A percentile compares a stretch with the other conserved stretches of the same genome.
phyloP scores from a whole-genome alignment of 2,888 invertebrate genomes.

The Plebejus argus region DNA sequence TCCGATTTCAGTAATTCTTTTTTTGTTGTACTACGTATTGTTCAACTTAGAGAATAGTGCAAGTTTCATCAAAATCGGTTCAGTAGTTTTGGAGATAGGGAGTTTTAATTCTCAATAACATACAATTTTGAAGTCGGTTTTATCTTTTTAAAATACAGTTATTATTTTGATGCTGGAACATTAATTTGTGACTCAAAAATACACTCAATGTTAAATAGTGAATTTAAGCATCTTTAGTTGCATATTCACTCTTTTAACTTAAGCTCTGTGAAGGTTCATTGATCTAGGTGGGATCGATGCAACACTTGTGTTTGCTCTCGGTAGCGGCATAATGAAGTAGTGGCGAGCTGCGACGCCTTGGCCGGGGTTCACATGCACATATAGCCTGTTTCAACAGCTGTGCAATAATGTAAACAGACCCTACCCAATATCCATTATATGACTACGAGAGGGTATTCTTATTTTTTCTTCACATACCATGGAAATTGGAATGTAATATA shows the following conservation, averaged over 20 bases:
- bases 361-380: not conserved
- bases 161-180: not conserved
- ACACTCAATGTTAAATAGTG: not conserved
- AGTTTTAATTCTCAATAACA: too few relatives aligned
- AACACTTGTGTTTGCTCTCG: slow-evolving; percentile 7
- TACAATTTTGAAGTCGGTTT: too few relatives aligned
- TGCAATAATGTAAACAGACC: slow-evolving; percentile 17
- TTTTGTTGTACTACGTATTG: too few relatives aligned
- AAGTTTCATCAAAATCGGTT: too few relatives aligned
- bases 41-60: too few relatives aligned
- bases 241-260: not conserved
- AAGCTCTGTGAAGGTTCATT: not conserved
- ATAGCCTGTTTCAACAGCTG: slow-evolving; percentile 1
- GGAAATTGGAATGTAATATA: not conserved
- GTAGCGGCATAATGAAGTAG: slow-evolving; percentile 17
- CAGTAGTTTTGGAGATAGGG: too few relatives aligned
- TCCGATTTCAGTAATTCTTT: too few relatives aligned
- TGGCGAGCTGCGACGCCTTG: not conserved
- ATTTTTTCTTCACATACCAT: not conserved
- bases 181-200: not conserved
- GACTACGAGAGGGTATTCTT: not conserved
- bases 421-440: not conserved
- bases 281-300: not conserved
- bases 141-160: too few relatives aligned
- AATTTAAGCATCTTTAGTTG: not conserved